These are phyloP conservation scores for Hypomecis punctinalis DNA, from an alignment of 2,888 invertebrate species.

Conservation along the genomic window DNA sequence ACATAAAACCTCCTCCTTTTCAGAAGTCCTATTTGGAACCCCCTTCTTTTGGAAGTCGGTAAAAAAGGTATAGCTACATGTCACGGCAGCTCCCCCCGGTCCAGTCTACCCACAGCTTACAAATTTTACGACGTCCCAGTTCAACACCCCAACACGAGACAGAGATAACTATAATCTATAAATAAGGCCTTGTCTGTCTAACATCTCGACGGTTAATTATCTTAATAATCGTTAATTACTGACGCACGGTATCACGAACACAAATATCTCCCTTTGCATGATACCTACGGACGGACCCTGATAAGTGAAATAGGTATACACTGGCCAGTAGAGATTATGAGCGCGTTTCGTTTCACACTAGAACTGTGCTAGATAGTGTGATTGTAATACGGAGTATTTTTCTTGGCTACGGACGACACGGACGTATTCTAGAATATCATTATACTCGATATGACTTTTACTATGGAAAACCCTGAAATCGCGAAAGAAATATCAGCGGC, in stretches of 20 bases:
- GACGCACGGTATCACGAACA: constrained; percentile 69
- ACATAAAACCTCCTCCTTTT: no score
- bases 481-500: no score
- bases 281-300: constrained; percentile 45
- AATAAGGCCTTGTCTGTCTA: constrained; percentile 41
- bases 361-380: not conserved
- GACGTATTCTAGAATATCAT: no score
- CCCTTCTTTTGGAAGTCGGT: no score
- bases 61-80: no score
- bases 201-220: constrained; percentile 35
- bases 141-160: constrained; percentile 37
- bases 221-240: constrained; percentile 40
- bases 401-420: no score
- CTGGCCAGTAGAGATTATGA: constrained; percentile 11
- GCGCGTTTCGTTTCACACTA: constrained; percentile 17
- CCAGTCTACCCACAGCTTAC: not conserved
- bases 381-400: no score
- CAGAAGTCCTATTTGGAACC: no score
- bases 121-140: constrained; percentile 13
- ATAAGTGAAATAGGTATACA: constrained; percentile 25
- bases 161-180: constrained; percentile 36
- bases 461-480: no score
- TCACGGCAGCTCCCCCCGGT: not conserved
- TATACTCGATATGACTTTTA: no score
- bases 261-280: constrained; percentile 67